These are phyloP conservation scores for Seriola dumerili DNA, from an alignment of 2,113 vertebrate genomes.

Conservation along the genomic window DNA sequence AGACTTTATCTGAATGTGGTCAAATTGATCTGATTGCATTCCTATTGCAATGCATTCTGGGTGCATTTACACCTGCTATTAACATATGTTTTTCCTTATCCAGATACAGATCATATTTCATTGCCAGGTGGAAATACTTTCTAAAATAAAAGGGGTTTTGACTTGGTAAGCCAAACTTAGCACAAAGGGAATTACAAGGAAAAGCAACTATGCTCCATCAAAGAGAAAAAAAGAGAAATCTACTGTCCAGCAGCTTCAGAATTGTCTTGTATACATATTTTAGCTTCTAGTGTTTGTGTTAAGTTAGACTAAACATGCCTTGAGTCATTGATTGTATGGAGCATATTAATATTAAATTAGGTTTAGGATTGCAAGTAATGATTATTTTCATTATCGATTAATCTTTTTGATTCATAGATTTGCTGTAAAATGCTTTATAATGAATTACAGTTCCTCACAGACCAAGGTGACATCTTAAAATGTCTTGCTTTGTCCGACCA, in stretches of 20 bases:
- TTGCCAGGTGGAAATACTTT: background rate
- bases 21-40: background rate
- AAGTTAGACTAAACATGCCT: background rate
- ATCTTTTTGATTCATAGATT: no score
- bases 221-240: background rate
- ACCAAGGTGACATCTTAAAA: background rate
- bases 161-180: no score
- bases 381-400: no score
- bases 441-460: background rate
- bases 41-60: background rate
- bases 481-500: background rate
- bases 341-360: no score
- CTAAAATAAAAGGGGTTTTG: background rate
- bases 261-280: no score
- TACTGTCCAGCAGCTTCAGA: no score
- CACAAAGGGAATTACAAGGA: background rate
- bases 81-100: no score
- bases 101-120: no score
- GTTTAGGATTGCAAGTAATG: no score
- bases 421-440: background rate
- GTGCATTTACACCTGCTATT: background rate
- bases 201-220: background rate
- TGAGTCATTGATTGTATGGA: no score
- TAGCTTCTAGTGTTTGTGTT: background rate
- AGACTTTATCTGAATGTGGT: constrained; percentile 2